Base-by-base conservation (phyloP, 1,140 invertebrate species). In the Penaeus indicus region DNA sequence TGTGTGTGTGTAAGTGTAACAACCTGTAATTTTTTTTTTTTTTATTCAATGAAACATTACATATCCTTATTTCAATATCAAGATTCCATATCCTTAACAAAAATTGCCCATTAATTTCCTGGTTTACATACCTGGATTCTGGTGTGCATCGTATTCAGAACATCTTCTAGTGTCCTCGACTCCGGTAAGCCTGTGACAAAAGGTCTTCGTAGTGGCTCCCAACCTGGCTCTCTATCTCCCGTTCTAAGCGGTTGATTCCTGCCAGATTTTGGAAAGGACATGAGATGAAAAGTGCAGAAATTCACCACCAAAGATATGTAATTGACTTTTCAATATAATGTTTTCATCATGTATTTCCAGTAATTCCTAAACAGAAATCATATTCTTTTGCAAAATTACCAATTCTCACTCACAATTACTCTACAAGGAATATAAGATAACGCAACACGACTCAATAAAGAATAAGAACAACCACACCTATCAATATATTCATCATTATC, bases 181-280 rank as follows among this genome's bases (percentile, higher is more conserved):
- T 93, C 97, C 97, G 90, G 95, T 96, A 27, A n/a, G 97, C 97
- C 93, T 98, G 97, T 42, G 96, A 97, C 25, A 99, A 92, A 18
- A 98, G 94, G 92, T 97, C 96, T 92, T 97, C 96, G 93, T 98
- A 97, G 93, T 98, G 97, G 32, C 95, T 95, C 10, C 97, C 94
- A 19, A 98, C 97, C 93, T 98, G 96, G 47, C 95, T 95, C 92
- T 97, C 96, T 19, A 98, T 94, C 93, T 97, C 96, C 91, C 95
- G 95, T 90, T 96, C 96, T 18, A 98, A 93, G 88, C 96, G 94
- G 85, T 95, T 95, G 77, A 98, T 96, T 8, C 96, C 96, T 92
- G 85, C 69, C 64, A 79, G 25, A 81, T 54, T 54, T 54, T 54
- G 54, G 54, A 54, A 13, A 13, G 0, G 54, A 54, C 22, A 7